Base-by-base conservation (phyloP, 2,888 invertebrate species). In the Eristalinus sepulchralis region DNA sequence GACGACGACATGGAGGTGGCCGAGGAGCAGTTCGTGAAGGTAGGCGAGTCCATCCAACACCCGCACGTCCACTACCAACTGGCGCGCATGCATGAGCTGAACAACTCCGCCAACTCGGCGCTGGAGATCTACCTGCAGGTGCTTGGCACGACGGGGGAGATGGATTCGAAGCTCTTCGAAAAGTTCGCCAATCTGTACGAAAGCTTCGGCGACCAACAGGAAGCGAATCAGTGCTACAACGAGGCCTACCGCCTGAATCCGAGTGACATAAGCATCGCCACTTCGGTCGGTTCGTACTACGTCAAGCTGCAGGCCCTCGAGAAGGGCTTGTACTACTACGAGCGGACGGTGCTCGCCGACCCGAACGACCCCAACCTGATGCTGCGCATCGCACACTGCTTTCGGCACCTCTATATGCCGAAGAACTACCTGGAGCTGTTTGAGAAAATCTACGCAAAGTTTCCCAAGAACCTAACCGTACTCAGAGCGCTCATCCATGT, bases 391-490 rank as follows among this genome's bases (percentile, higher is more conserved):
- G 98, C 97, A 9, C 96, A 96, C 36, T 97, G 97, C 91, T 95
- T 97, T 90, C 94, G 97, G 55, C 94, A 97, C 89, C 96, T 96
- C 76, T 97, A 97, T 33, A 81, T 92, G 88, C 96, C 94, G 78
- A 94, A 94, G 87, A 93, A 93, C 88, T 93, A 93, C 86, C 83
- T 93, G 77, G 90, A 90, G 63, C 90, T 93, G 89, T 93, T 93
- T 68, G 92, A 92, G 83, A 91, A 92, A 64, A 93, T 99, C 90
- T 97, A 98, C 91, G 94, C 95, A 22, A 95, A 95, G 88, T 99
- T 99, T 92, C 99, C 99, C 0, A 98, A 99, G 87, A 98, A 99
- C 92, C 94, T 97, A 0, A 98, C 98, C 91, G 99, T 99, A 95
- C 92, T 99, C 96, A 96, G 92, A 92, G 95, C 93, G 0, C 78